Evolutionary conservation across 2,888 invertebrate genomes (phyloP).

Genomic region (Archips xylosteana): DNA sequence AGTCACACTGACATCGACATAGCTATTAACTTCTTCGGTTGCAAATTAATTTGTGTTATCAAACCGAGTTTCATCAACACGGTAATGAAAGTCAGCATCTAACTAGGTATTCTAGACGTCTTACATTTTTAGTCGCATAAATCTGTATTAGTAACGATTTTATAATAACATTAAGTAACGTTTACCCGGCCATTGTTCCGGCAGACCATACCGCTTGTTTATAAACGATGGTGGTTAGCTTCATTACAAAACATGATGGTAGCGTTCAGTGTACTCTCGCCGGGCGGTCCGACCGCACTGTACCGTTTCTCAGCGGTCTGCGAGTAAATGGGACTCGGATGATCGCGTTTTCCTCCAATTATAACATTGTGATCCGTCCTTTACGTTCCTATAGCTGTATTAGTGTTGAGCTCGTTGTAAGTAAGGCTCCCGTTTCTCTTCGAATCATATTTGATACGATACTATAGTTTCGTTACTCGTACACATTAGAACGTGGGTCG

Average conservation of each 20-base stretch:
- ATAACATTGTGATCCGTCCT: slow-evolving; percentile 21
- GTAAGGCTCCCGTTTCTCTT: slow-evolving; percentile 14
- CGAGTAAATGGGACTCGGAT: slow-evolving; percentile 54
- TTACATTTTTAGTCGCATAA: slow-evolving; percentile 26
- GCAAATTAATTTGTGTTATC: not conserved
- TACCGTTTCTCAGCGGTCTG: slow-evolving; percentile 56
- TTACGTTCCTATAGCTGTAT: not conserved
- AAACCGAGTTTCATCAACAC: not conserved
- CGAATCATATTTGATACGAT: slow-evolving; percentile 45
- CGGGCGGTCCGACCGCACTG: slow-evolving; percentile 55
- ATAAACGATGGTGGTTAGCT: slow-evolving; percentile 71
- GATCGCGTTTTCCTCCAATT: slow-evolving; percentile 37
- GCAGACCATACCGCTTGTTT: slow-evolving; percentile 70
- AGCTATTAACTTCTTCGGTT: slow-evolving; percentile 3
- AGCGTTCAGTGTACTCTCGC: slow-evolving; percentile 61
- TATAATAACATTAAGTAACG: slow-evolving; percentile 28
- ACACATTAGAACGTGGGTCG: slow-evolving; percentile 51
- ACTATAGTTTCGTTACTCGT: not conserved
- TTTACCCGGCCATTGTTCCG: slow-evolving; percentile 52
- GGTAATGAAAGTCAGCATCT: not conserved
- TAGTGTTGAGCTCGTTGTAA: slow-evolving; percentile 3
- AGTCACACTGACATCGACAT: slow-evolving; percentile 1
- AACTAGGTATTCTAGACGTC: not conserved
- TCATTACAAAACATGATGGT: slow-evolving; percentile 60
- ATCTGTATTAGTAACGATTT: slow-evolving; percentile 19